A percentile compares a stretch with the other conserved stretches of the same genome.
Evolutionary conservation across 2,113 vertebrate genomes (phyloP).

Genomic region (Tauraco erythrolophus): DNA sequence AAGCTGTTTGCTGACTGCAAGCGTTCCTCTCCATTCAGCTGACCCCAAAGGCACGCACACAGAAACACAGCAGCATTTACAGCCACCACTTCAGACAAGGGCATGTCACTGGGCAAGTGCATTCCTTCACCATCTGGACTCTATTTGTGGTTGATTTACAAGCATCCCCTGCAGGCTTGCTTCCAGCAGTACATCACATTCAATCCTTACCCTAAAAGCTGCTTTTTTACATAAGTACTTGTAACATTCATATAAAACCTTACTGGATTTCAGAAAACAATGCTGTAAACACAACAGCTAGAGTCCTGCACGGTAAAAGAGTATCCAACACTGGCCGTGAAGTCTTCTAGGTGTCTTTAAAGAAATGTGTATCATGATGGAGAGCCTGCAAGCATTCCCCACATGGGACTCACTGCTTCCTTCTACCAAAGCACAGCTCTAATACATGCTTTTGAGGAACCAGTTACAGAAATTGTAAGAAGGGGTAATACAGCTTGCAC

Average conservation of each 20-base stretch:
- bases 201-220: background rate
- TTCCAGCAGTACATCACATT: background rate
- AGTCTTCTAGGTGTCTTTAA: background rate
- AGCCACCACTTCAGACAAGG: background rate
- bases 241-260: background rate
- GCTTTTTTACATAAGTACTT: background rate
- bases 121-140: background rate
- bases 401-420: background rate
- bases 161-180: background rate
- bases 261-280: background rate
- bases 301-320: background rate
- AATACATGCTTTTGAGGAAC: background rate
- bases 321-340: background rate
- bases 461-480: background rate
- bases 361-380: fast-evolving
- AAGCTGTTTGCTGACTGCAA: background rate
- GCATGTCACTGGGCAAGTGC: background rate
- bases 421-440: background rate
- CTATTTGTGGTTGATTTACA: background rate
- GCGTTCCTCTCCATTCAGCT: background rate
- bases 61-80: background rate
- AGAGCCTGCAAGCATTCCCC: background rate
- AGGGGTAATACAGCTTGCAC: background rate
- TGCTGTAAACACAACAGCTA: background rate
- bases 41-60: background rate